Conservation (phyloP, 2,113 vertebrate species). For the Hyaena hyaena region DNA sequence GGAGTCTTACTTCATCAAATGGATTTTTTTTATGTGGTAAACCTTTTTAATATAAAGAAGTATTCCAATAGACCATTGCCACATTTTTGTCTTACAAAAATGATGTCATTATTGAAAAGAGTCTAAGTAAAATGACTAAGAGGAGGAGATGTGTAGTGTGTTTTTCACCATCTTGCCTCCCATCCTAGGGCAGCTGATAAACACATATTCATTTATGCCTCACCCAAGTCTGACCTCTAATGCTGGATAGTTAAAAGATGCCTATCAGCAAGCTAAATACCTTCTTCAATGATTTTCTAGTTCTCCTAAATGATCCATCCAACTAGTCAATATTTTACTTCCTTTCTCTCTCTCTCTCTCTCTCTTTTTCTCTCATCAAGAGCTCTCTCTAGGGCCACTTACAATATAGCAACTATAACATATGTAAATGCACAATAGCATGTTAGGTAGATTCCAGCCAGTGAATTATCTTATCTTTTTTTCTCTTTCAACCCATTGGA, state of each 20-base stretch:
- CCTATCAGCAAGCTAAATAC: not conserved
- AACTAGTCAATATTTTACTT: not conserved
- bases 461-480: not conserved
- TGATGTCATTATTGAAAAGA: not conserved
- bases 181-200: not conserved
- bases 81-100: not conserved
- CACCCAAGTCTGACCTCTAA: not conserved
- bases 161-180: not conserved
- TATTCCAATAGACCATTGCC: not conserved
- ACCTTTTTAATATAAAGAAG: not conserved
- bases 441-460: not conserved
- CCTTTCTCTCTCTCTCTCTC: accelerated
- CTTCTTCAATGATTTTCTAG: not conserved
- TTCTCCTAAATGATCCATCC: not conserved
- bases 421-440: not conserved
- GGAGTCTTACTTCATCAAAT: not conserved
- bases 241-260: not conserved
- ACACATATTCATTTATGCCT: not conserved
- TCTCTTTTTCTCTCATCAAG: not conserved
- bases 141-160: not conserved
- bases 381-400: not conserved
- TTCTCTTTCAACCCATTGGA: not conserved
- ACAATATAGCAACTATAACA: not conserved
- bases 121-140: not conserved
- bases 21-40: not conserved